Evolutionary conservation across 2,888 invertebrate species (phyloP).

Genomic region (Nudaria mundana): DNA sequence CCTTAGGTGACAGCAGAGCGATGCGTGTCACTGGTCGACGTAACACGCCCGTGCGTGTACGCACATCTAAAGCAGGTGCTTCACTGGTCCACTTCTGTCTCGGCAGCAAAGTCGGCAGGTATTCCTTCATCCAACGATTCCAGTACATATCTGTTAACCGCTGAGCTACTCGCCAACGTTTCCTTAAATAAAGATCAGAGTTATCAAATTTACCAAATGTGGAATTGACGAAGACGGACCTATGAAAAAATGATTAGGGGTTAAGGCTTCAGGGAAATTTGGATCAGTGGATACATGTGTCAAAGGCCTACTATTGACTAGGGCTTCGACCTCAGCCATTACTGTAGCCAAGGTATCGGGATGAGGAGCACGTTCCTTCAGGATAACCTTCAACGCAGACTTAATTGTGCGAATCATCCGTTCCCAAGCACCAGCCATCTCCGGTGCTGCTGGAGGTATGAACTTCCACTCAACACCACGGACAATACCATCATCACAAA

Average conservation of each 20-base stretch:
- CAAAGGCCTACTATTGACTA: neutral
- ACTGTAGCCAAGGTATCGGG: neutral
- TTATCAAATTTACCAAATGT: neutral
- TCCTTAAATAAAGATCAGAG: neutral
- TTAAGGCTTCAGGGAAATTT: neutral
- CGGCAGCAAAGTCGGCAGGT: constrained; percentile 1
- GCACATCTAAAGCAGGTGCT: too few species aligned
- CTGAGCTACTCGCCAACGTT: too few species aligned
- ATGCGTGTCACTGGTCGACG: too few species aligned
- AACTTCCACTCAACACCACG: neutral
- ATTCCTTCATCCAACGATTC: neutral
- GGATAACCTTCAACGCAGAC: neutral
- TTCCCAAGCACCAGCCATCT: neutral
- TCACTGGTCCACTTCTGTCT: neutral
- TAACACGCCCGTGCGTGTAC: too few species aligned
- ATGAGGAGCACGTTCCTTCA: neutral
- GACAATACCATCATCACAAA: neutral
- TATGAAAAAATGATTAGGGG: neutral
- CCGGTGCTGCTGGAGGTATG: neutral
- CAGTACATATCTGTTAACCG: too few species aligned
- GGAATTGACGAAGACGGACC: neutral
- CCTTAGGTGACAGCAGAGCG: too few species aligned
- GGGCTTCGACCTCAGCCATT: neutral
- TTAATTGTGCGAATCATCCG: neutral
- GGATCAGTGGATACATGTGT: neutral